Conservation (phyloP, 92 coral and sea anemone genomes). For the Zoanthus sociatus region DNA sequence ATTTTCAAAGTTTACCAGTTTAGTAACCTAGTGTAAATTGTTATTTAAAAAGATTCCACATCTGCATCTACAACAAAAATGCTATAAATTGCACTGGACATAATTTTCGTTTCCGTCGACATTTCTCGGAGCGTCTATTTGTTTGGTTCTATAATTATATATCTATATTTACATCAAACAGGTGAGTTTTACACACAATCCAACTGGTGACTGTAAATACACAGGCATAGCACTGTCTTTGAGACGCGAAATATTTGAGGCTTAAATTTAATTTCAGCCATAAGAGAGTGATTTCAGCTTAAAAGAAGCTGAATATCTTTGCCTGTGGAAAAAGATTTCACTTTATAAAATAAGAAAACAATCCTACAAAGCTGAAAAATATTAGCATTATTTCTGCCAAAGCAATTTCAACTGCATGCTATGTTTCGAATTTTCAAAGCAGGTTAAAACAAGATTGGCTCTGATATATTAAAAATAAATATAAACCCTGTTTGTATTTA, state of each 20-base stretch:
- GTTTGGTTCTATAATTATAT: background rate
- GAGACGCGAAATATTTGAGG: background rate
- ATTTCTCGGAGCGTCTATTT: background rate
- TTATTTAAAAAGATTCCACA: background rate
- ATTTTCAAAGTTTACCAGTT: background rate
- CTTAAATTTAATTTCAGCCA: conserved; percentile 18
- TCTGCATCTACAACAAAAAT: background rate
- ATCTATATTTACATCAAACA: background rate
- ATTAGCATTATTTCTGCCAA: background rate
- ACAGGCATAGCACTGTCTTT: background rate
- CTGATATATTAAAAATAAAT: conserved; percentile 86
- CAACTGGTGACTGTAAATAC: conserved; percentile 11
- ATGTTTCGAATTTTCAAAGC: conserved; percentile 24
- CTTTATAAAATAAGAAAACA: background rate
- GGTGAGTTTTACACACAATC: conserved; percentile 15
- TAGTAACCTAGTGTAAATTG: conserved; percentile 5
- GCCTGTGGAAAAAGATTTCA: background rate
- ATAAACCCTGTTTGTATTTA: conserved; percentile 63
- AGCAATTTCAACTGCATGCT: conserved; percentile 6
- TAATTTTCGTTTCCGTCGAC: background rate
- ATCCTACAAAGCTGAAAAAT: background rate
- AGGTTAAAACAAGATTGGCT: conserved; percentile 69
- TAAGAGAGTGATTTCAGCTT: background rate
- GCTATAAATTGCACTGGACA: background rate
- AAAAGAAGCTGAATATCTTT: background rate